Evolutionary conservation across 2,797 vertebrate species (phyloP).

Genomic region (Bradypus variegatus): DNA sequence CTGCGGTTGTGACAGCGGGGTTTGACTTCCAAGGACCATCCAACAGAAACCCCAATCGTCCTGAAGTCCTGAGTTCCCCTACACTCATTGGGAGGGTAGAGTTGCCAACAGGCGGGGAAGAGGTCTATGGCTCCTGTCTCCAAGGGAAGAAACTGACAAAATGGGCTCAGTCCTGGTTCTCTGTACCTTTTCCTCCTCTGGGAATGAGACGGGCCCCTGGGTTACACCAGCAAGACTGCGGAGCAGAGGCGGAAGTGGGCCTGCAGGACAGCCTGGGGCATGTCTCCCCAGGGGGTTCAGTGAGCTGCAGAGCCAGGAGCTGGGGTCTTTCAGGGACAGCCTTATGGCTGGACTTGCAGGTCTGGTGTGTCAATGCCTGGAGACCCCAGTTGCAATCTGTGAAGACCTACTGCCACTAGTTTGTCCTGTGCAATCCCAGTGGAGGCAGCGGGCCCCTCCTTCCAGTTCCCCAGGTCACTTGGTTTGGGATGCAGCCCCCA

Average conservation of each 20-base stretch:
- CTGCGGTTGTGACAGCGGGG: neutral
- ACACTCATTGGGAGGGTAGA: rapidly evolving
- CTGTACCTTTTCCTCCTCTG: too few relatives aligned
- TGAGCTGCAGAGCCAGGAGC: neutral
- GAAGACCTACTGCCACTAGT: neutral
- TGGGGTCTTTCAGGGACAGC: neutral
- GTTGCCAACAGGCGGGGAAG: neutral
- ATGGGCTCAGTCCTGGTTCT: too few relatives aligned
- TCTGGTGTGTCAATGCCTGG: neutral
- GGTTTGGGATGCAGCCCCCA: neutral
- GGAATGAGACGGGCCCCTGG: neutral
- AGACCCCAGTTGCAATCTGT: neutral
- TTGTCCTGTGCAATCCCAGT: neutral
- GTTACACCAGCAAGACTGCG: neutral
- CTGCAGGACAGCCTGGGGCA: neutral
- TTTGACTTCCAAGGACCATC: neutral
- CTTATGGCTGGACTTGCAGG: neutral
- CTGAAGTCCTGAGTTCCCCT: neutral
- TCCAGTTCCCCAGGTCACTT: neutral
- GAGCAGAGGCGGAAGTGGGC: neutral
- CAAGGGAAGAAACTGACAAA: neutral
- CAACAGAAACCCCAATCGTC: neutral
- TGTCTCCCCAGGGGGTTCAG: neutral
- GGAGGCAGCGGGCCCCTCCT: rapidly evolving
- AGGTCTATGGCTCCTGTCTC: neutral